Percentiles rank a stretch among this genome's conserved stretches.
These are phyloP conservation scores for Apamea sordens DNA, from an alignment of 2,888 invertebrate species.

Conservation along the genomic window DNA sequence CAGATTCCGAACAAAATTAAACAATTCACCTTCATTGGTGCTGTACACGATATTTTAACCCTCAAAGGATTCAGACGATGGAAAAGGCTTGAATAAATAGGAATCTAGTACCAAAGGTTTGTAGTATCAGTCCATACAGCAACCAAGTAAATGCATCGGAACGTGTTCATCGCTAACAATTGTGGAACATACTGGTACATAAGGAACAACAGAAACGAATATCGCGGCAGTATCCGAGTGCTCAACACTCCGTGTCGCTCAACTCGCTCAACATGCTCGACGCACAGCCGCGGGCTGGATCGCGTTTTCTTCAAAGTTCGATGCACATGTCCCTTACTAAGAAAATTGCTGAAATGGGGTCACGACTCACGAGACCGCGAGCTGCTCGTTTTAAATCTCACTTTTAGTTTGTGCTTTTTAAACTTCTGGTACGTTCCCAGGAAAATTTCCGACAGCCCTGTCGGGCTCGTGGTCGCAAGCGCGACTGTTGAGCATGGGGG, in stretches of 20 bases:
- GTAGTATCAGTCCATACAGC: neutral
- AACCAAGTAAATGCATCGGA: neutral
- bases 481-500: too few relatives aligned
- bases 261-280: neutral
- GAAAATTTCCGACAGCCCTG: neutral
- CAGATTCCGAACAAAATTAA: neutral
- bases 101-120: neutral
- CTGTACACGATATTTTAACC: neutral
- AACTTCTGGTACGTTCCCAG: neutral
- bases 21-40: neutral
- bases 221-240: neutral
- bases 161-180: neutral
- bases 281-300: neutral
- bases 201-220: neutral
- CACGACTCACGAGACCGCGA: neutral
- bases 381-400: neutral
- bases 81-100: neutral
- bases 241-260: neutral
- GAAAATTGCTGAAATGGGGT: neutral
- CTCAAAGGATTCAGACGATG: neutral
- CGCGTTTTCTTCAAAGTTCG: slow-evolving; percentile 21
- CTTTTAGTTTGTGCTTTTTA: neutral
- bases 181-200: neutral
- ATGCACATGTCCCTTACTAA: neutral
- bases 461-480: neutral